Conservation (phyloP, 1,140 invertebrate genomes). For the Subanguina moxae region DNA sequence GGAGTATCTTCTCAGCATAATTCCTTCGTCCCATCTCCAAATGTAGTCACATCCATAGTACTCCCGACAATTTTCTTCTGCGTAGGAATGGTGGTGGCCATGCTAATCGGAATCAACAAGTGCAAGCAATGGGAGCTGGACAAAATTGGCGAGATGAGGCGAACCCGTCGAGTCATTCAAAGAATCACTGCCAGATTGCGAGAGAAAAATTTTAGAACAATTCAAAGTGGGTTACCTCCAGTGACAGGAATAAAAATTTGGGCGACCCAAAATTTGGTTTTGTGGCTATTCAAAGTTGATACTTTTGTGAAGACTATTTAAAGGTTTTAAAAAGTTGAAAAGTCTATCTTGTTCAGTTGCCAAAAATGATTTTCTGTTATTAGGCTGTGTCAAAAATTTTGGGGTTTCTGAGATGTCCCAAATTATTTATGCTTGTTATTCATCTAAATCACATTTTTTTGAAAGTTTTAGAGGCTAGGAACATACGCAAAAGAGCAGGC, state of each 20-base stretch:
- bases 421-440: too few relatives aligned
- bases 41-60: constrained; percentile 54
- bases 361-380: too few relatives aligned
- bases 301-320: too few relatives aligned
- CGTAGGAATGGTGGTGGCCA: constrained; percentile 56
- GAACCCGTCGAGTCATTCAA: constrained; percentile 52
- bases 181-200: constrained; percentile 51
- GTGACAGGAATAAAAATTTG: too few relatives aligned
- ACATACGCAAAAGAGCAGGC: constrained; percentile 46
- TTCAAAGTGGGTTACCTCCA: constrained; percentile 52
- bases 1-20: constrained; percentile 6
- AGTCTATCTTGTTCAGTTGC: too few relatives aligned
- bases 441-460: too few relatives aligned
- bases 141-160: constrained; percentile 55
- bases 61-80: constrained; percentile 55
- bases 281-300: too few relatives aligned
- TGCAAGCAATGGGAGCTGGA: constrained; percentile 59
- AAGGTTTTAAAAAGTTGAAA: too few relatives aligned
- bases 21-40: constrained; percentile 49
- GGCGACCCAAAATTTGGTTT: too few relatives aligned
- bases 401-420: too few relatives aligned
- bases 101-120: constrained; percentile 54
- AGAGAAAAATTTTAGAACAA: constrained; percentile 57
- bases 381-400: too few relatives aligned
- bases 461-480: constrained; percentile 49